These are phyloP conservation scores for Acrocephalus scirpaceus DNA, from an alignment of 2,797 vertebrate species.

Conservation along the genomic window DNA sequence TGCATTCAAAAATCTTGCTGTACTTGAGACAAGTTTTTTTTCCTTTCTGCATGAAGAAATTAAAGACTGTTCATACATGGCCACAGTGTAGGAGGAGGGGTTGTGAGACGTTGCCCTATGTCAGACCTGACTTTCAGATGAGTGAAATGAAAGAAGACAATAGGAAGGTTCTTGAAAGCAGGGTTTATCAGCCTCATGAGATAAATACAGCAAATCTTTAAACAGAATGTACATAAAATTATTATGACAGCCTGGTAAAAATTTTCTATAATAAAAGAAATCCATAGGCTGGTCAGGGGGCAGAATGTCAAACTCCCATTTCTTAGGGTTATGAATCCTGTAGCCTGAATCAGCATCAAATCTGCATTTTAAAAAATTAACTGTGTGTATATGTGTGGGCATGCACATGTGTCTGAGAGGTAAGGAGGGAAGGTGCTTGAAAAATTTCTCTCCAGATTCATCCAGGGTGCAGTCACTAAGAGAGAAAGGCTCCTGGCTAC, in stretches of 20 bases:
- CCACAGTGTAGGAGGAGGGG: neutral
- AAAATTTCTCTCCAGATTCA: neutral
- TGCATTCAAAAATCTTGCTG: neutral
- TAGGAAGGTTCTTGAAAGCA: neutral
- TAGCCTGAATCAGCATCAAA: neutral
- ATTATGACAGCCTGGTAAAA: neutral
- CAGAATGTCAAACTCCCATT: neutral
- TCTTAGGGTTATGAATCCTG: neutral
- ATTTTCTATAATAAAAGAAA: neutral
- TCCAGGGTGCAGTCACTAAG: neutral
- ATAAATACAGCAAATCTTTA: neutral
- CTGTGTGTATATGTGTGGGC: accelerated
- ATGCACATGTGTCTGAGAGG: neutral
- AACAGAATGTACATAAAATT: neutral
- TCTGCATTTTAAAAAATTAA: neutral
- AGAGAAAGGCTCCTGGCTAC: neutral
- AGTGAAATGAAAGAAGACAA: neutral
- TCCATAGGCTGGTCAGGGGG: neutral
- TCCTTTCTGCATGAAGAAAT: neutral
- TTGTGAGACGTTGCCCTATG: accelerated
- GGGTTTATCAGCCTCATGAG: neutral
- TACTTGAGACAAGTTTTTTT: constrained; percentile 22
- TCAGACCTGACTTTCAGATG: neutral
- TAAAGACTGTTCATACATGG: neutral
- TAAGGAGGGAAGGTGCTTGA: neutral